These are phyloP conservation scores for Aptenodytes patagonicus DNA, from an alignment of 2,113 vertebrate genomes.

Conservation along the genomic window DNA sequence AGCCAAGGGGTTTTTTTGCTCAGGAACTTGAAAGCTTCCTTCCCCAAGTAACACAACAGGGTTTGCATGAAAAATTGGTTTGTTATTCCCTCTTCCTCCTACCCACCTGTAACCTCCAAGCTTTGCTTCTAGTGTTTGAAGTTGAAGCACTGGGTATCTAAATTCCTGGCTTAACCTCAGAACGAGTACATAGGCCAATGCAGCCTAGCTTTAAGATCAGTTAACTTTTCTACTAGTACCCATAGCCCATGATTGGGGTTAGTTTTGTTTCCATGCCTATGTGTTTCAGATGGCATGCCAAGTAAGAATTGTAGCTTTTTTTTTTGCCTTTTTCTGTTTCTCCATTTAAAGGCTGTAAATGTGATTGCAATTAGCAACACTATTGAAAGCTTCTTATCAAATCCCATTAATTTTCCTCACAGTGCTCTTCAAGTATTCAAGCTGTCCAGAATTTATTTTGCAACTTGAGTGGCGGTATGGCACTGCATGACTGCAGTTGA, in stretches of 20 bases:
- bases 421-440: background rate
- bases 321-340: background rate
- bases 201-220: background rate
- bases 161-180: background rate
- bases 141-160: background rate
- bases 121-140: background rate
- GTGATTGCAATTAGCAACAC: background rate
- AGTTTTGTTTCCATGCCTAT: background rate
- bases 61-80: background rate
- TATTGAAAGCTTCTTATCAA: background rate
- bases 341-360: background rate
- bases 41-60: background rate
- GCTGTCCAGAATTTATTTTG: background rate
- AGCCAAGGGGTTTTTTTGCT: background rate
- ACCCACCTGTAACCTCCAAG: background rate
- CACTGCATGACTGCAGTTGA: background rate
- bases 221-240: background rate
- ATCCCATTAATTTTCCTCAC: background rate
- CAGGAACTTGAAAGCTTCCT: background rate
- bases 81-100: background rate
- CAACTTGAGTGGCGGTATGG: background rate
- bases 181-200: background rate
- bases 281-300: background rate
- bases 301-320: background rate
- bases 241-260: accelerated